A percentile compares a stretch with the other conserved stretches of the same genome.
phyloP scores from a whole-genome alignment of 2,888 invertebrate species.

The Hirtodrosophila trivittata region DNA sequence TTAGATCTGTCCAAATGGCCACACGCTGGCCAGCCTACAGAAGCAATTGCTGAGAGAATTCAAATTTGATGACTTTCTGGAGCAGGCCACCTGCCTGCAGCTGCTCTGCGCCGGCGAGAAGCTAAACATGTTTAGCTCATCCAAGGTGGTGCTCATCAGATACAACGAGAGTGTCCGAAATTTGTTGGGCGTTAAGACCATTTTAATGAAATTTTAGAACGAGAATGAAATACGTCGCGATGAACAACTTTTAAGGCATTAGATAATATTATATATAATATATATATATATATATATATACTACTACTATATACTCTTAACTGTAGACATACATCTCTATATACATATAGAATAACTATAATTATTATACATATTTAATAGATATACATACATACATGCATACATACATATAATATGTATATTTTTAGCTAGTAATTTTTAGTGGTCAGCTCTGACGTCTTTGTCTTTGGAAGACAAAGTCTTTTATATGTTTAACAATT shows the following conservation, averaged over 20 bases:
- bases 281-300: no score
- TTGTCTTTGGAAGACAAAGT: slow-evolving; percentile 70
- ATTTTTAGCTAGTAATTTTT: slow-evolving; percentile 45
- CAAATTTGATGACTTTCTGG: slow-evolving; percentile 91
- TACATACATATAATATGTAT: slow-evolving; percentile 35
- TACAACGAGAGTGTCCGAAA: slow-evolving; percentile 93
- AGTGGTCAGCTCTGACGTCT: slow-evolving; percentile 48
- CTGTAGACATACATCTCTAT: slow-evolving; percentile 26
- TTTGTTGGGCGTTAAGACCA: slow-evolving; percentile 91
- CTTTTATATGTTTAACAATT: slow-evolving; percentile 54
- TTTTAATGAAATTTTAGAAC: slow-evolving; percentile 87
- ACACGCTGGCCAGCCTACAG: slow-evolving; percentile 72
- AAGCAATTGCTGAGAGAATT: slow-evolving; percentile 87
- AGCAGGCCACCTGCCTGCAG: slow-evolving; percentile 92
- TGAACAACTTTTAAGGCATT: slow-evolving; percentile 8
- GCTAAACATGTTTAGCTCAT: slow-evolving; percentile 89
- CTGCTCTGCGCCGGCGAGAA: slow-evolving; percentile 91
- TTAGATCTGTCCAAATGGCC: slow-evolving; percentile 82
- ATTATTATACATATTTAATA: slow-evolving; percentile 17
- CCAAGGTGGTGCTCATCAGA: slow-evolving; percentile 91
- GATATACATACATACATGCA: slow-evolving; percentile 32
- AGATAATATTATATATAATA: slow-evolving; percentile 25
- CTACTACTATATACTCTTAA: background rate
- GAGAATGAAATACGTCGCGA: slow-evolving; percentile 2
- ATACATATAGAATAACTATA: no score